Percentiles rank a stretch among this genome's conserved stretches.
These are phyloP conservation scores for Capitella teleta DNA, from an alignment of 1,140 invertebrate genomes.

Conservation along the genomic window DNA sequence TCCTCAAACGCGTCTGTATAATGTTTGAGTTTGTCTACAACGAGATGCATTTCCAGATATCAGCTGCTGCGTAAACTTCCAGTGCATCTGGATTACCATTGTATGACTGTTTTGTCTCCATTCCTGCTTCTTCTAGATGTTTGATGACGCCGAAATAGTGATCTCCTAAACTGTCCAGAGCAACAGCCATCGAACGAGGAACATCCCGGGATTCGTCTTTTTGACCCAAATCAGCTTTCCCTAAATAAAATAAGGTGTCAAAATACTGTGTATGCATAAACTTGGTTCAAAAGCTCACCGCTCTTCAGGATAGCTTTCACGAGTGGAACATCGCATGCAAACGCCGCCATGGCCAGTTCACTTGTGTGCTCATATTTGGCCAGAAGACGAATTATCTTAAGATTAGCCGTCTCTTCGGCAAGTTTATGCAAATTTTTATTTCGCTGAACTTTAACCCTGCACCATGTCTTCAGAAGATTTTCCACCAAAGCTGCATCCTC, in stretches of 20 bases:
- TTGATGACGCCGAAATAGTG: constrained; percentile 7
- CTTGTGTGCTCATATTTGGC: constrained; percentile 6
- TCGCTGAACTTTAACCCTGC: constrained; percentile 10
- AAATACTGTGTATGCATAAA: neutral
- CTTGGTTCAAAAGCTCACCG: neutral
- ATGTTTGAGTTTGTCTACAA: constrained; percentile 6
- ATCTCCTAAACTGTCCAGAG: constrained; percentile 12
- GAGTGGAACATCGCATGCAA: constrained; percentile 9
- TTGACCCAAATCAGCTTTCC: constrained; percentile 1
- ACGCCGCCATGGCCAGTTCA: constrained; percentile 10
- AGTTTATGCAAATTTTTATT: constrained; percentile 11
- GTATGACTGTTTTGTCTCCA: too few relatives aligned
- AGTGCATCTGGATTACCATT: too few relatives aligned
- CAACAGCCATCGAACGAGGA: constrained; percentile 8
- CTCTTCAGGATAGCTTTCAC: constrained; percentile 3
- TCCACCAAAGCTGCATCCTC: constrained; percentile 13
- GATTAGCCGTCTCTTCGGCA: constrained; percentile 14
- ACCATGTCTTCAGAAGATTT: constrained; percentile 13
- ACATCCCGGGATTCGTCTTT: constrained; percentile 11
- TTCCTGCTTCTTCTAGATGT: constrained; percentile 5
- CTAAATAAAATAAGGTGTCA: neutral
- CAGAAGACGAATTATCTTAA: constrained; percentile 8
- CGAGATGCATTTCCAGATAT: neutral
- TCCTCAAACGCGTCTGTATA: constrained; percentile 9
- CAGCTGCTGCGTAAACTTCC: too few relatives aligned